Evolutionary conservation across 2,888 invertebrate genomes (phyloP).

Genomic region (Nomada lathburiana): DNA sequence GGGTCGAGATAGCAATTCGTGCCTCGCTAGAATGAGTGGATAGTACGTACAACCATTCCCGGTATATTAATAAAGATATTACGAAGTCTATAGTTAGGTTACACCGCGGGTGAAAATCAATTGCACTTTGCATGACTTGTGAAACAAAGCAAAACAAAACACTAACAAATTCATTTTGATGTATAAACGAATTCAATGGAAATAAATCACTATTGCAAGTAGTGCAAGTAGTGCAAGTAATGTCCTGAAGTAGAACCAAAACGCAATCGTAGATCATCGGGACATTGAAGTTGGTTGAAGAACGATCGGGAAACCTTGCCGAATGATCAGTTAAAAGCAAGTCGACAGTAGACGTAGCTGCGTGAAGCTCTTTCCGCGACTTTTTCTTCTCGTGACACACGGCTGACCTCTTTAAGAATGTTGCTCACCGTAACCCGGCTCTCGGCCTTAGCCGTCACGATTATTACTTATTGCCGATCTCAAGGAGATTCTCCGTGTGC

Average conservation of each 20-base stretch:
- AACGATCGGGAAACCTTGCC: not conserved
- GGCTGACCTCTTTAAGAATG: conserved; percentile 72
- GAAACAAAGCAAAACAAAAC: too few species aligned
- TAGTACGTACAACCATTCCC: not conserved
- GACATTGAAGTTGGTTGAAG: conserved; percentile 1
- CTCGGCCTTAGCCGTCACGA: conserved; percentile 70
- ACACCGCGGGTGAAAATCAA: too few species aligned
- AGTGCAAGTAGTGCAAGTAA: too few species aligned
- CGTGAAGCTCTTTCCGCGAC: conserved; percentile 48
- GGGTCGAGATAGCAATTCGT: not conserved
- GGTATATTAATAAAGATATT: not conserved
- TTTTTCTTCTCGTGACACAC: conserved; percentile 72
- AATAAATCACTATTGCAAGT: too few species aligned
- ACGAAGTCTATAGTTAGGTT: not conserved
- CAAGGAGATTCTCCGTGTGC: conserved; percentile 69
- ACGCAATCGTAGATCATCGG: not conserved
- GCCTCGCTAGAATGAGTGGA: not conserved
- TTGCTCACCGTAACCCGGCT: conserved; percentile 59
- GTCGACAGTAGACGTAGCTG: conserved; percentile 19
- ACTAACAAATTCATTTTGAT: too few species aligned
- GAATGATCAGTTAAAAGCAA: conserved; percentile 9
- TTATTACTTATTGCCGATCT: conserved; percentile 75
- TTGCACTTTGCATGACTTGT: too few species aligned
- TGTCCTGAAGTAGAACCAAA: too few species aligned
- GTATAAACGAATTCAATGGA: too few species aligned